Percentiles rank a stretch among this genome's conserved stretches.
Conservation (phyloP, 2,888 invertebrate species). For the Cataglyphis livida region DNA sequence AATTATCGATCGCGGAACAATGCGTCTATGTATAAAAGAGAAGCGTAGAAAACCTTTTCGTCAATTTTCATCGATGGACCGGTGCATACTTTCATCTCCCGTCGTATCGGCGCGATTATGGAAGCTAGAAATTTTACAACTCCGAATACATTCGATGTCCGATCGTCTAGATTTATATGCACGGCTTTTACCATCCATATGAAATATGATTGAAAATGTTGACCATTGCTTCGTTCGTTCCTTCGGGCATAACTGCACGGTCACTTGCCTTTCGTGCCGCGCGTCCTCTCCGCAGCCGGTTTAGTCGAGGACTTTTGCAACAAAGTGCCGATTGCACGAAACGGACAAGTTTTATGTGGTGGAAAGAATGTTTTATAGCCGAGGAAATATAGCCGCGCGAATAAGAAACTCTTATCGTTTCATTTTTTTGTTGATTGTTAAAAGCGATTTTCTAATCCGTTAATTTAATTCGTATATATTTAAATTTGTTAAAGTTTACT, state of each 20-base stretch:
- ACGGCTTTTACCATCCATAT: neutral
- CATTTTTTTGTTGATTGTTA: too few species aligned
- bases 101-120: neutral
- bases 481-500: neutral
- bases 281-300: slow-evolving; percentile 30
- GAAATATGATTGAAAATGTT: slow-evolving; percentile 10
- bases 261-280: slow-evolving; percentile 30
- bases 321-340: slow-evolving; percentile 18
- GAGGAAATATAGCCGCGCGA: neutral
- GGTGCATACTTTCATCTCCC: slow-evolving; percentile 16
- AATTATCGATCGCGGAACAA: slow-evolving; percentile 49
- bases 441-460: too few species aligned
- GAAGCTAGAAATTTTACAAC: neutral
- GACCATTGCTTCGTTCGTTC: slow-evolving; percentile 5
- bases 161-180: neutral
- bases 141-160: too few species aligned
- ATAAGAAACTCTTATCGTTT: neutral
- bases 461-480: neutral
- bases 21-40: slow-evolving; percentile 23
- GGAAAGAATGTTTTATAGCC: neutral
- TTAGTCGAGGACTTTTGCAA: slow-evolving; percentile 34
- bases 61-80: slow-evolving; percentile 38
- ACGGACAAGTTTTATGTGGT: neutral
- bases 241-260: slow-evolving; percentile 12
- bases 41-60: slow-evolving; percentile 29